Base-by-base conservation (phyloP, 2,113 vertebrate species). In the Corynorhinus townsendii region DNA sequence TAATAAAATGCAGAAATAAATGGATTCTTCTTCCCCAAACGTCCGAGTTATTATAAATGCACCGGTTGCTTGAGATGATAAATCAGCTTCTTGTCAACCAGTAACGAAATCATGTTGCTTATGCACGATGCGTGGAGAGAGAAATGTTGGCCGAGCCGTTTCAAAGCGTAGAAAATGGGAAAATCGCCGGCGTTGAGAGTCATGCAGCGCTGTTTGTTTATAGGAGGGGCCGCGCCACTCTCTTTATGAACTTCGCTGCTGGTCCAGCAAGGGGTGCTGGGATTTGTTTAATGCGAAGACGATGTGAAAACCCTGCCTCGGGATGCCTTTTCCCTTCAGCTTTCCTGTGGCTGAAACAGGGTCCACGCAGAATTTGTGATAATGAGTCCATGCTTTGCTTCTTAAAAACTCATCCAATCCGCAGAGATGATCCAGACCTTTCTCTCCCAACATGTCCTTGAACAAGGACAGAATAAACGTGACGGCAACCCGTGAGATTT, bases 211-310 rank as follows among this genome's bases (percentile, higher is more conserved):
- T 38, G 43, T 62, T 85, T 81, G 16, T 91, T 96, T 95, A 3
- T 5, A 56, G 35, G 1, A 75, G 89, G 28, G 49, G 0, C 47
- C 38, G 73, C 17, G 87, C 49, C 19, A 33, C 81, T 43, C n/a
- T 0, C n/a, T 91, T 85, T 72, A 79, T 56, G 45, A 16, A 1
- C 77, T 95, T 77, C 81, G 86, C 86, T 92, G 94, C 20, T 56
- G 49, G 96, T 85, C 68, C n/a, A 75, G 73, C 69, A 91, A 75
- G 47, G 81, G 52, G 89, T 20, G 15, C 6, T 88, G 40, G 7
- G 54, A 84, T 81, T 93, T 95, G 64, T 77, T 96, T 79, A 82
- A 86, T 90, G 68, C 56, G 43, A 83, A 91, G 80, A 30, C n/a
- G 66, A 89, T 54, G 40, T 86, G 69, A 93, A 91, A 92, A 40